phyloP scores from a whole-genome alignment of 2,888 invertebrate genomes.

The Leptogaster cylindrica region DNA sequence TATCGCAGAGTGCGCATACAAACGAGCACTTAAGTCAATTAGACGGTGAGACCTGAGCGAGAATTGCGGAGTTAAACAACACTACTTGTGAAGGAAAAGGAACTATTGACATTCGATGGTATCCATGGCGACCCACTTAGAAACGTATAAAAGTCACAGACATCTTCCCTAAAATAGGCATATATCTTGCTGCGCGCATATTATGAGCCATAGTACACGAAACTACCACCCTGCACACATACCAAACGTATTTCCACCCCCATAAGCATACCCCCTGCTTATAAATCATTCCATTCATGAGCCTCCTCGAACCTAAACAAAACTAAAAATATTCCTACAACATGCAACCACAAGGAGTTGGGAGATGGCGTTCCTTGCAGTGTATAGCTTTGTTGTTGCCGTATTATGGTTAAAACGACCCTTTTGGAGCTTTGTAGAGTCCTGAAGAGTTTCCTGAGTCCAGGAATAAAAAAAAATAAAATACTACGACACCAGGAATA shows the following conservation, averaged over 20 bases:
- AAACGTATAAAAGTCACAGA: conserved; percentile 8
- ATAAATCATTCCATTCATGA: conserved; percentile 38
- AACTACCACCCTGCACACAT: neutral
- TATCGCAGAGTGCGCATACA: too few species aligned
- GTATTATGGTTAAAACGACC: conserved; percentile 38
- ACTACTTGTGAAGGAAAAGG: neutral
- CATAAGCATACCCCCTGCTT: neutral
- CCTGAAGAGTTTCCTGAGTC: neutral
- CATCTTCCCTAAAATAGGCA: conserved; percentile 15
- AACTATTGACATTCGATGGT: conserved; percentile 23
- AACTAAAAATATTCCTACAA: conserved; percentile 24
- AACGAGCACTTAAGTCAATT: too few species aligned
- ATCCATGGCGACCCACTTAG: conserved; percentile 3
- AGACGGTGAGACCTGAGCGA: neutral
- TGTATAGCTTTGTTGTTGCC: conserved; percentile 16
- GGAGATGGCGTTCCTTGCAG: neutral
- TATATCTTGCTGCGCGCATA: neutral
- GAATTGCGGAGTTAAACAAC: conserved; percentile 21
- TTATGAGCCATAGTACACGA: conserved; percentile 10
- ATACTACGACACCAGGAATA: neutral
- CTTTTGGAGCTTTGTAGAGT: conserved; percentile 26
- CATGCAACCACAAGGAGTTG: conserved; percentile 30
- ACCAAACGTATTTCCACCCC: conserved; percentile 2
- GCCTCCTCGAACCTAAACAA: conserved; percentile 3
- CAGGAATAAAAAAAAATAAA: neutral